Conservation (phyloP, 1,140 invertebrate species). For the Aphaenogaster rudis region DNA sequence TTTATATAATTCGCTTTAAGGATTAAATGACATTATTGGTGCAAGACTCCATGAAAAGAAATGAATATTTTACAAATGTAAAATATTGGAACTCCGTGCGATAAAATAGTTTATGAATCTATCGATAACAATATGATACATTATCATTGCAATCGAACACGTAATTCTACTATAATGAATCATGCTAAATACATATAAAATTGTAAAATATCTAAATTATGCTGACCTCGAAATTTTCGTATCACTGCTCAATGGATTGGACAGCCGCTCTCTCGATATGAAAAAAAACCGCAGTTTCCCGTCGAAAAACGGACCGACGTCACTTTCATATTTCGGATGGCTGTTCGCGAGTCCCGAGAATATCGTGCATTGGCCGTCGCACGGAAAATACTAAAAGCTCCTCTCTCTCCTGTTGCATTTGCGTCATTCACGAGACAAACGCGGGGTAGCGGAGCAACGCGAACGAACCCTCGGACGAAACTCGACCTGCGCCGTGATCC, state of each 20-base stretch:
- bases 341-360: neutral
- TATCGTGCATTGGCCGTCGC: neutral
- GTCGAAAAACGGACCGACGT: neutral
- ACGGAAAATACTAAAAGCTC: neutral
- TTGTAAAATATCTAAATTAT: neutral
- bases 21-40: neutral
- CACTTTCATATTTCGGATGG: neutral
- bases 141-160: neutral
- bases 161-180: neutral
- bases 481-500: neutral
- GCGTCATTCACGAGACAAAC: slow-evolving; percentile 1
- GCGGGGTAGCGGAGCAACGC: neutral
- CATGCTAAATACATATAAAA: neutral
- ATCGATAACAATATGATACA: neutral
- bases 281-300: neutral
- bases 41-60: neutral
- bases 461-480: slow-evolving; percentile 4
- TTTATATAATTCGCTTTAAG: neutral
- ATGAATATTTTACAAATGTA: neutral
- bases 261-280: neutral
- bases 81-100: neutral
- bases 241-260: neutral
- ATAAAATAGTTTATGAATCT: neutral
- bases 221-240: neutral
- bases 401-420: slow-evolving; percentile 27